Evolutionary conservation across 2,888 invertebrate genomes (phyloP), one percentile per base, ranked within the genome.

Genomic region (Cyclophora punctaria): DNA sequence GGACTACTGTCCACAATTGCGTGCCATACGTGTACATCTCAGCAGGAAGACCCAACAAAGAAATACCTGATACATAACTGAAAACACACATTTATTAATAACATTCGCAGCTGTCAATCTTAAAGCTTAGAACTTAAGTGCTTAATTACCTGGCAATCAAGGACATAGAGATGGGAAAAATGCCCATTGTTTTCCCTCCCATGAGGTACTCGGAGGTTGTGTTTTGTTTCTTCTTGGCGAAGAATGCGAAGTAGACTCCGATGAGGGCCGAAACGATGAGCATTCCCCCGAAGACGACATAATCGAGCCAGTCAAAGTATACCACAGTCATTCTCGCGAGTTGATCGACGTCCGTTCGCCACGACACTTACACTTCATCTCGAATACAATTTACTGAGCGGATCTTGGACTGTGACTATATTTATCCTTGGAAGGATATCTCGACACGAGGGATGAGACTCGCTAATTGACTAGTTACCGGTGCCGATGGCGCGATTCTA

Each of bases 11-110:
- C 92, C 92, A 93, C 47, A 92, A 89, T 71, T 94, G 93, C 0
- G 93, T 93, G 2, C 94, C 94, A 64, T 92, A 93, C 0, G 92
- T 92, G 69, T 94, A 94, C 90, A 94, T 93, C 82, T 94, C 94
- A 1, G 94, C 93, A 0, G 94, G 93, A 34, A 93, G 81, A 7
- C 94, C 94, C 53, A 94, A 79, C 50, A 94, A 83, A 34, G 93
- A 92, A 54, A 94, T 93, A 3, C 94, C 94, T 35, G 94, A 94
- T 63, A 94, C 91, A 67, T 94, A 94, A 79, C 94, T 94, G 83
- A 51, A 89, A 62, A 47, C 44, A 37, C 46, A 41, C 20, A 20
- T 1, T 20, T 20, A 20, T 5, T 7, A 7, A 43, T 7, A 3
- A 43, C n/a, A 20, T 20, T 20, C 20, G 20, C 20, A 43, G 2